phyloP scores from a whole-genome alignment of 1,140 invertebrate genomes.

The Zaprionus tsacasi region DNA sequence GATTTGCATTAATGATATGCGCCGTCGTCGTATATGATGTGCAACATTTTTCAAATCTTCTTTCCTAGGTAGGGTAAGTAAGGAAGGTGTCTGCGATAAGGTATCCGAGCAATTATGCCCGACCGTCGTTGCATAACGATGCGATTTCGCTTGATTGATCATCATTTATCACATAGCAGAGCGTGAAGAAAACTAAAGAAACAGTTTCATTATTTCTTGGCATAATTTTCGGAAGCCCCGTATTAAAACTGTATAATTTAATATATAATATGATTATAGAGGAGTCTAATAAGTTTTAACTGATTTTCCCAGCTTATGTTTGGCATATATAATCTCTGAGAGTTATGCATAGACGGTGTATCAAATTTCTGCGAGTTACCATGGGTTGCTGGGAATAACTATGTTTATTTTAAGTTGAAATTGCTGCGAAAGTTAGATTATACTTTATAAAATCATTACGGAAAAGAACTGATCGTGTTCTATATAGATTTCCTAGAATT shows the following conservation, averaged over 20 bases:
- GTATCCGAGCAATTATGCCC: constrained; percentile 56
- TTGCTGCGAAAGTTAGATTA: no score
- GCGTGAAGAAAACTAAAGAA: not conserved
- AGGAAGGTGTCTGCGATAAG: constrained; percentile 25
- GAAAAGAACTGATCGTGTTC: not conserved
- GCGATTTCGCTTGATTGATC: constrained; percentile 29
- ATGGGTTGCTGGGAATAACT: not conserved
- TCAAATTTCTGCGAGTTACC: not conserved
- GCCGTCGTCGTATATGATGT: constrained; percentile 42
- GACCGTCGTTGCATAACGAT: constrained; percentile 61
- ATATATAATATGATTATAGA: constrained; percentile 9
- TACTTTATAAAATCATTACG: not conserved
- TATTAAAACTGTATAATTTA: constrained; percentile 5
- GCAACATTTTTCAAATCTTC: constrained; percentile 62
- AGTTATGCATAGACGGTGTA: not conserved
- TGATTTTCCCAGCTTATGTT: not conserved
- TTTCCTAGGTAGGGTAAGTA: not conserved
- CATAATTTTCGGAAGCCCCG: constrained; percentile 1
- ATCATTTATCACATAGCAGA: constrained; percentile 13
- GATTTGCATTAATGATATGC: constrained; percentile 82
- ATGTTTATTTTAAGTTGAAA: not conserved
- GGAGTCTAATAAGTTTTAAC: not conserved
- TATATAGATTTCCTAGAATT: not conserved
- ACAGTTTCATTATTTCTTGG: constrained; percentile 18
- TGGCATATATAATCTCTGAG: not conserved